phyloP scores from a whole-genome alignment of 2,113 vertebrate genomes.

The Myiagra hebetior region DNA sequence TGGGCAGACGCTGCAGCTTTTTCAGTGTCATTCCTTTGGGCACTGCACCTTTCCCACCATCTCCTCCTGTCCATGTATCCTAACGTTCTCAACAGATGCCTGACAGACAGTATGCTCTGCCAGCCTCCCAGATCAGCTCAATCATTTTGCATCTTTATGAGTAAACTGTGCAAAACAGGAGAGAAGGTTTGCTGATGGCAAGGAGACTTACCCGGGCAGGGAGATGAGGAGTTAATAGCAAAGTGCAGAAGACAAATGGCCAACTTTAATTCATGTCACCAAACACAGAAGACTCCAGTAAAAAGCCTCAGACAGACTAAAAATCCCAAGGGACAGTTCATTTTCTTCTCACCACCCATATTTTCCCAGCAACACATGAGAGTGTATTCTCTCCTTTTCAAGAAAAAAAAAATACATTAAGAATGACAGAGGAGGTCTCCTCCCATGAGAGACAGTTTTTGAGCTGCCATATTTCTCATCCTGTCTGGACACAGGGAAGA shows the following conservation, averaged over 20 bases:
- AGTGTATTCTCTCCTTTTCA: not conserved
- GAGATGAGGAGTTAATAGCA: not conserved
- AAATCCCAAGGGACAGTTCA: not conserved
- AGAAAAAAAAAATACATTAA: not conserved
- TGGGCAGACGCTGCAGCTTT: not conserved
- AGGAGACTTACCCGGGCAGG: not conserved
- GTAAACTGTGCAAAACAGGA: not conserved
- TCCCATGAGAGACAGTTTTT: not conserved
- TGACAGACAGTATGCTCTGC: not conserved
- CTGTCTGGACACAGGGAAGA: not conserved
- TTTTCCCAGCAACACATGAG: not conserved
- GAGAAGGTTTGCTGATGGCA: not conserved
- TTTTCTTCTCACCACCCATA: not conserved
- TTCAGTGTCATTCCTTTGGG: not conserved
- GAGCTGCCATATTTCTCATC: not conserved
- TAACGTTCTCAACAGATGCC: not conserved
- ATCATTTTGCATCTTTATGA: not conserved
- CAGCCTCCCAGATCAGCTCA: not conserved
- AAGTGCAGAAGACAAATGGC: constrained; percentile 16
- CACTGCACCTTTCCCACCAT: not conserved
- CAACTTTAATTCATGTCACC: not conserved
- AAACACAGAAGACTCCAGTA: not conserved
- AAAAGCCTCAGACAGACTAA: not conserved
- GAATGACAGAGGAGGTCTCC: not conserved
- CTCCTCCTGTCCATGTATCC: not conserved